These are phyloP conservation scores for Cyanistes caeruleus DNA, from an alignment of 2,113 vertebrate genomes.

Conservation along the genomic window DNA sequence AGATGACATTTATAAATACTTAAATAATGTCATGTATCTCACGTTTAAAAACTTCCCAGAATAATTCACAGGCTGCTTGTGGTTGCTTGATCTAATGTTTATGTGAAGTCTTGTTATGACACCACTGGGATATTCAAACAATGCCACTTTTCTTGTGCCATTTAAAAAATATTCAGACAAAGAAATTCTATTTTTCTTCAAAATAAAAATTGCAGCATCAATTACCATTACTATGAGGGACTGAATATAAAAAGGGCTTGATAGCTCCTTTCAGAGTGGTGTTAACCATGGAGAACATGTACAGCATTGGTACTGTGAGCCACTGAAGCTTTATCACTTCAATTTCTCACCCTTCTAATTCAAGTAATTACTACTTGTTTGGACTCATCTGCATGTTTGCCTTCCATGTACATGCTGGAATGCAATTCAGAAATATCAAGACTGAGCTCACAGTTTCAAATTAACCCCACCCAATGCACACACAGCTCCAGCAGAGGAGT, in stretches of 20 bases:
- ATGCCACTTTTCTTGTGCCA: conserved; percentile 35
- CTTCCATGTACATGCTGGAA: not conserved
- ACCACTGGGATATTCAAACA: conserved; percentile 55
- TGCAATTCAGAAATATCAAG: not conserved
- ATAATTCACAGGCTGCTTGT: conserved; percentile 60
- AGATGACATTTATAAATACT: conserved; percentile 79
- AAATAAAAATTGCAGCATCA: not conserved
- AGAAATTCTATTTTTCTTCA: not conserved
- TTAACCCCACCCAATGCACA: not conserved
- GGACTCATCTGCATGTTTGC: not conserved
- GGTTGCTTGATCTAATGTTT: conserved; percentile 57
- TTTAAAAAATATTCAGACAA: conserved; percentile 17
- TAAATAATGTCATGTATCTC: conserved; percentile 72
- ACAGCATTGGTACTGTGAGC: not conserved
- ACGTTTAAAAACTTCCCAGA: conserved; percentile 66
- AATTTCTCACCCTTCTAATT: not conserved
- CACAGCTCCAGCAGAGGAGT: not conserved
- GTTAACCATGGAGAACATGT: not conserved
- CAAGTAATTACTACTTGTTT: not conserved
- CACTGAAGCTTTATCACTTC: not conserved
- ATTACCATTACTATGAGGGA: not conserved
- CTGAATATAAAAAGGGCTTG: not conserved
- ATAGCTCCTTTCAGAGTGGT: not conserved
- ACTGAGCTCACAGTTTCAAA: not conserved
- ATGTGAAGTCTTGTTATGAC: conserved; percentile 55